Base-by-base conservation (phyloP, 2,888 invertebrate genomes). In the Linyphia triangularis region DNA sequence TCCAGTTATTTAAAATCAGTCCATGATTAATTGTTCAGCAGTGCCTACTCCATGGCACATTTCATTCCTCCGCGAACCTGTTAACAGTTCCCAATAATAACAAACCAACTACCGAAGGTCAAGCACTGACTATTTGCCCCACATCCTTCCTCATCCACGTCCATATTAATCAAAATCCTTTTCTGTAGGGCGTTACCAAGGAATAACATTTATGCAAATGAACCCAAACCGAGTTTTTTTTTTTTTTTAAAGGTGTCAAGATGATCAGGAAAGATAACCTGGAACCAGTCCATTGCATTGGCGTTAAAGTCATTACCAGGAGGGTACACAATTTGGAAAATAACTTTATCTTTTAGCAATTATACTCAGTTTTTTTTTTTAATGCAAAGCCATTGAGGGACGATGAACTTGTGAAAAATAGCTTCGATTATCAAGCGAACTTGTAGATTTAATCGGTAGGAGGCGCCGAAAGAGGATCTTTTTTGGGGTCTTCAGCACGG, bases 391-490 rank as follows among this genome's bases (percentile, higher is more conserved):
- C 13, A 51, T 13, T 10, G 22, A 61, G 43, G 57, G 69, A 69
- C 69, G 57, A 30, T 69, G 79, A 79, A 79, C 79, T 16, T 4
- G 59, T 75, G 75, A 75, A 75, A 75, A 75, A 75, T 75, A 4
- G 33, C 33, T 75, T 75, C 33, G 75, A 59, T 75, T 75, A 75
- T 75, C 28, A 22, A 40, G n/a, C 59, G 59, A 59, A 59, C 59
- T 59, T 69, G 69, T 40, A 37, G 69, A 69, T 69, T 22, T 69
- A 69, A 69, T 69, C 69, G 26, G 69, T 69, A 69, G 69, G 69
- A 22, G 40, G 69, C 26, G 19, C 16, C 28, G 30, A 65, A 65
- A 65, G 51, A 51, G 51, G 51, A 51, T 51, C 51, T 51, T 51
- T 13, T 51, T 51, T 13, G 51, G 51, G 30, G 28, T 65, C 65